Percentiles rank a stretch among this genome's conserved stretches.
phyloP scores from a whole-genome alignment of 2,888 invertebrate genomes.

The Tuta absoluta region DNA sequence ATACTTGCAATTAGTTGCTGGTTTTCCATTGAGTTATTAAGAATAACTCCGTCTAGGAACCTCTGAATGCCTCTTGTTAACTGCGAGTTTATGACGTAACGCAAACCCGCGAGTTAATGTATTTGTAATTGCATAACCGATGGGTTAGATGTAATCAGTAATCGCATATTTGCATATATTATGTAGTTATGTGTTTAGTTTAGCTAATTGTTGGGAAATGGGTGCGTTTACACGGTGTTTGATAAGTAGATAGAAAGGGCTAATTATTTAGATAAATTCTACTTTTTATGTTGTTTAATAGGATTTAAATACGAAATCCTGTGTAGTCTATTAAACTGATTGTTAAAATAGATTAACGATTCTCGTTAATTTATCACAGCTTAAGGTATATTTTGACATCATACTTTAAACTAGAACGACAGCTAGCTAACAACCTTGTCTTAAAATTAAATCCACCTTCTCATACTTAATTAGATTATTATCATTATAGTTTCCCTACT shows the following conservation, averaged over 20 bases:
- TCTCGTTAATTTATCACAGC: not conserved
- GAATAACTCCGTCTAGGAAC: too few relatives aligned
- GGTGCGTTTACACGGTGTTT: conserved; percentile 4
- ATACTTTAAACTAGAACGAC: too few relatives aligned
- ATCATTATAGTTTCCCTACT: too few relatives aligned
- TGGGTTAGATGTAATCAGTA: conserved; percentile 8
- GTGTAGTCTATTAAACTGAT: not conserved
- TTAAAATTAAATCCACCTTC: too few relatives aligned
- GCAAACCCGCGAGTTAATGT: not conserved
- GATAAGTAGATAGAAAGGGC: conserved; percentile 8
- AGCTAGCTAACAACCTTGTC: too few relatives aligned
- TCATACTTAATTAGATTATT: too few relatives aligned
- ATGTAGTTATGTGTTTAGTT: conserved; percentile 13
- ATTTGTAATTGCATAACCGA: conserved; percentile 9
- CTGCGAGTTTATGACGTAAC: not conserved
- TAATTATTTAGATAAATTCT: not conserved
- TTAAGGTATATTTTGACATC: too few relatives aligned
- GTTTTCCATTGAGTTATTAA: too few relatives aligned
- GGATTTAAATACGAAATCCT: not conserved
- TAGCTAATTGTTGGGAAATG: not conserved
- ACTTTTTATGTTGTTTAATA: not conserved
- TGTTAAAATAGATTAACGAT: not conserved
- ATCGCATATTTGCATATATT: conserved; percentile 12
- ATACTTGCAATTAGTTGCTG: too few relatives aligned
- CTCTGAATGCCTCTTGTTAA: not conserved